These are phyloP conservation scores for Pilophorus perplexus DNA, from an alignment of 2,888 invertebrate species.

Conservation along the genomic window DNA sequence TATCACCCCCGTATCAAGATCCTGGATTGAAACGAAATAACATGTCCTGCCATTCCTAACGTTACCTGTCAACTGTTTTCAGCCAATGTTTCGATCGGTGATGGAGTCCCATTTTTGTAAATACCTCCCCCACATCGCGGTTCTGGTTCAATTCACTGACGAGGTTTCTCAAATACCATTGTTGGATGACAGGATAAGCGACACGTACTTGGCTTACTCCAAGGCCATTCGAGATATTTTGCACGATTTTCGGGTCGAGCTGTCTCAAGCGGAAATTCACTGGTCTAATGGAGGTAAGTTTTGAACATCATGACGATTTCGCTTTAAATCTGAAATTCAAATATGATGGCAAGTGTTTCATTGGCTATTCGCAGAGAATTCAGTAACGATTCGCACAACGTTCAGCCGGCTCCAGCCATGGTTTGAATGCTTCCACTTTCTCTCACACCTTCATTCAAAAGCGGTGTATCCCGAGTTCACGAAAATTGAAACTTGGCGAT, in stretches of 20 bases:
- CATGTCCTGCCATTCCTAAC: no score
- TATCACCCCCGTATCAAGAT: no score
- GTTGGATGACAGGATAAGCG: slow-evolving; percentile 15
- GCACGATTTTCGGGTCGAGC: slow-evolving; percentile 1
- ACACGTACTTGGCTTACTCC: slow-evolving; percentile 35
- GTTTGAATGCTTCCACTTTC: slow-evolving; percentile 31
- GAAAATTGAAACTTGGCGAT: slow-evolving; percentile 22
- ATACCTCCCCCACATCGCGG: slow-evolving; percentile 34
- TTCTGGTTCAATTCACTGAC: slow-evolving; percentile 15
- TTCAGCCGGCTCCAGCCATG: slow-evolving; percentile 29
- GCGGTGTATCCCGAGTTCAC: slow-evolving; percentile 25
- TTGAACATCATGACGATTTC: not conserved
- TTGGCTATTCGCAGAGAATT: slow-evolving; percentile 17
- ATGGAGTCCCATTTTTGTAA: slow-evolving; percentile 34
- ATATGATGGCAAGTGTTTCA: not conserved
- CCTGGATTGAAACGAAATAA: no score
- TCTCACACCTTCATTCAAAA: slow-evolving; percentile 28
- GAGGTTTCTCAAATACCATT: not conserved
- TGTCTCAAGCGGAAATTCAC: slow-evolving; percentile 24
- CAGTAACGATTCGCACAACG: slow-evolving; percentile 27
- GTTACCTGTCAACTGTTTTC: not conserved
- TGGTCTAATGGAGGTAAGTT: slow-evolving; percentile 10
- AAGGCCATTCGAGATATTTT: slow-evolving; percentile 23
- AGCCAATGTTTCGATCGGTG: slow-evolving; percentile 15
- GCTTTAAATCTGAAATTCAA: not conserved